Evolutionary conservation across 2,888 invertebrate species (phyloP).

Genomic region (Odontomyia ornata): DNA sequence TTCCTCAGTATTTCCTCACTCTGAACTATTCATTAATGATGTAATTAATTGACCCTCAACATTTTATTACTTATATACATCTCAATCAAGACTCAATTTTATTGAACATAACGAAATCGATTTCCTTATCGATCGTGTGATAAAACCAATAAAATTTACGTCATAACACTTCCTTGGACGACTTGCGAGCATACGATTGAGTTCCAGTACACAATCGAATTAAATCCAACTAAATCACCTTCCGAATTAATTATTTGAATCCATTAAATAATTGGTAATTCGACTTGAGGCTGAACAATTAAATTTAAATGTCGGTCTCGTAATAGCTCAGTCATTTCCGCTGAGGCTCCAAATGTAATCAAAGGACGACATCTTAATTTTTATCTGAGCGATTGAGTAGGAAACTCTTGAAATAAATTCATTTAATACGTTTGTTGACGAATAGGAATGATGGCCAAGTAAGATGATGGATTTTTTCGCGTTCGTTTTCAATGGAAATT

Average conservation of each 20-base stretch:
- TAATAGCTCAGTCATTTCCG: neutral
- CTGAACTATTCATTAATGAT: too few species aligned
- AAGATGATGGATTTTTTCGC: neutral
- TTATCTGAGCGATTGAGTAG: conserved; percentile 34
- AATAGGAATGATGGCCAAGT: conserved; percentile 17
- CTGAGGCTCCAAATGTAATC: conserved; percentile 14
- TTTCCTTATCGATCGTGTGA: conserved; percentile 33
- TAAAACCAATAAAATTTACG: conserved; percentile 12
- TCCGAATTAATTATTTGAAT: conserved; percentile 34
- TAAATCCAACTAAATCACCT: conserved; percentile 15
- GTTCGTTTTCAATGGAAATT: conserved; percentile 19
- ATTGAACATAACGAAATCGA: neutral
- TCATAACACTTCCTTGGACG: neutral
- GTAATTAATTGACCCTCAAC: neutral
- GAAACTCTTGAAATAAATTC: neutral
- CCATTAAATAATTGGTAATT: conserved; percentile 38
- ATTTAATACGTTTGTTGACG: conserved; percentile 8
- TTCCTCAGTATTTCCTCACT: too few species aligned
- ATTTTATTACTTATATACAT: conserved; percentile 8
- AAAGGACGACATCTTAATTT: conserved; percentile 29
- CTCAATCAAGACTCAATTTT: conserved; percentile 2
- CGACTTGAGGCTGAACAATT: conserved; percentile 20
- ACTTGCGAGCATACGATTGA: too few species aligned
- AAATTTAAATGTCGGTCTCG: conserved; percentile 14
- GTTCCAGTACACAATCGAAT: neutral